Evolutionary conservation across 2,113 vertebrate species (phyloP).

Genomic region (Serinus canaria): DNA sequence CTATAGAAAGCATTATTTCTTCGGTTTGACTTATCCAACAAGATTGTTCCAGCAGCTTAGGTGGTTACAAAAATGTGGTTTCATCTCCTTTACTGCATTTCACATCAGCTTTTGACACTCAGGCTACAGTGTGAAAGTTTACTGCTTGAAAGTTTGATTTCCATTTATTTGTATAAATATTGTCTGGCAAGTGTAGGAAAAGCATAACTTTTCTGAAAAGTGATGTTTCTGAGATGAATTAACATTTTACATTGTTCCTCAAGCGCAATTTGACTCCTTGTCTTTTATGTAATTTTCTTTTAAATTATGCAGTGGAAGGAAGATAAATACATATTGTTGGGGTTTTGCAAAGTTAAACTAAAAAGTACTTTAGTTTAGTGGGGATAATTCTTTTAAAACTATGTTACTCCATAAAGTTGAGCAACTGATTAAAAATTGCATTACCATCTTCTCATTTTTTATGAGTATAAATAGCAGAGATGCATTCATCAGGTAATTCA

Average conservation of each 20-base stretch:
- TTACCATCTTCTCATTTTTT: neutral
- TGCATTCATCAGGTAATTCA: neutral
- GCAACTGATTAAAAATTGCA: neutral
- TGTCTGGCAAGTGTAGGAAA: neutral
- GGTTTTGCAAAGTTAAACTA: neutral
- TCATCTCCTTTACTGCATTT: slow-evolving; percentile 2
- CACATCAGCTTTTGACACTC: neutral
- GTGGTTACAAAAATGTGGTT: slow-evolving; percentile 3
- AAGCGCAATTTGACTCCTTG: neutral
- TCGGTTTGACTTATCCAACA: neutral
- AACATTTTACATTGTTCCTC: neutral
- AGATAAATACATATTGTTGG: neutral
- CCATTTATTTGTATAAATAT: too few relatives aligned
- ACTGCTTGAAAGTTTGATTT: neutral
- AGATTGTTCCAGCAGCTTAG: neutral
- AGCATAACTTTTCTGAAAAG: neutral
- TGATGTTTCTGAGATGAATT: neutral
- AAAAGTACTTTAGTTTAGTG: neutral
- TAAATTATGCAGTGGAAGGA: neutral
- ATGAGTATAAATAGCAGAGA: neutral
- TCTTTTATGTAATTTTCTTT: neutral
- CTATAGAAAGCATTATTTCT: neutral
- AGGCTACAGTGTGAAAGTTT: neutral
- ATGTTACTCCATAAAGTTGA: neutral
- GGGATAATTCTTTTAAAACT: neutral